Percentiles rank a stretch among this genome's conserved stretches.
Conservation (phyloP, 1,140 invertebrate genomes). For the Camponotus vicinus region DNA sequence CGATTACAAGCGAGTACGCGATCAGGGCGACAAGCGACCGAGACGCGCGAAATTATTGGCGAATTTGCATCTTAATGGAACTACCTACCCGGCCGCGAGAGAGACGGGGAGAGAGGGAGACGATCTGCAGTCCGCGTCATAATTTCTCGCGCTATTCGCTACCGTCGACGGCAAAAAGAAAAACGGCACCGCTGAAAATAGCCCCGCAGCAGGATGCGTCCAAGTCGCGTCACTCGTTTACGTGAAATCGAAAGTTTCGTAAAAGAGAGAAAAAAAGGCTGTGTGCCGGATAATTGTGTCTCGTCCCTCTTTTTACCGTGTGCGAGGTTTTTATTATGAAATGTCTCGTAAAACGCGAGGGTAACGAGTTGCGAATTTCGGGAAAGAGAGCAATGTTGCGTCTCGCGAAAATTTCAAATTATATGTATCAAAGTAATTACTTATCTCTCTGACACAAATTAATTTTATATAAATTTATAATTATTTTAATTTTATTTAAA, state of each 20-base stretch:
- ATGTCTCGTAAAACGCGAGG: constrained; percentile 38
- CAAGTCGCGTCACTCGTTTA: constrained; percentile 53
- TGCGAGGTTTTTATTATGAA: constrained; percentile 6
- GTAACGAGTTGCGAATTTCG: constrained; percentile 21
- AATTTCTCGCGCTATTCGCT: constrained; percentile 80
- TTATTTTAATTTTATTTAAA: too few relatives aligned
- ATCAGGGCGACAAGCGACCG: constrained; percentile 79
- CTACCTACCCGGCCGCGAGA: constrained; percentile 76
- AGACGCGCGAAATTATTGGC: constrained; percentile 82
- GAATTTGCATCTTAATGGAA: constrained; percentile 86
- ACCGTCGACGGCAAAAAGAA: constrained; percentile 71
- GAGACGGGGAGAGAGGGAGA: constrained; percentile 15
- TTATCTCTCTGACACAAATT: neutral
- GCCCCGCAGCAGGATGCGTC: constrained; percentile 42
- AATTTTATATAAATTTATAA: neutral
- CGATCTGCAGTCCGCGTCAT: constrained; percentile 76
- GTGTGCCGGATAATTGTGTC: constrained; percentile 10
- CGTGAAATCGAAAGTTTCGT: constrained; percentile 60
- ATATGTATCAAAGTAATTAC: neutral
- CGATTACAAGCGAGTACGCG: constrained; percentile 72
- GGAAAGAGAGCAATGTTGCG: neutral
- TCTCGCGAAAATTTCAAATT: constrained; percentile 9
- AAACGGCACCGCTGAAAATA: constrained; percentile 73
- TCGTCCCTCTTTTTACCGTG: constrained; percentile 5
- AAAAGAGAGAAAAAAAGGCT: neutral